Base-by-base conservation (phyloP, 2,888 invertebrate species). In the Eurytoma adleriae region DNA sequence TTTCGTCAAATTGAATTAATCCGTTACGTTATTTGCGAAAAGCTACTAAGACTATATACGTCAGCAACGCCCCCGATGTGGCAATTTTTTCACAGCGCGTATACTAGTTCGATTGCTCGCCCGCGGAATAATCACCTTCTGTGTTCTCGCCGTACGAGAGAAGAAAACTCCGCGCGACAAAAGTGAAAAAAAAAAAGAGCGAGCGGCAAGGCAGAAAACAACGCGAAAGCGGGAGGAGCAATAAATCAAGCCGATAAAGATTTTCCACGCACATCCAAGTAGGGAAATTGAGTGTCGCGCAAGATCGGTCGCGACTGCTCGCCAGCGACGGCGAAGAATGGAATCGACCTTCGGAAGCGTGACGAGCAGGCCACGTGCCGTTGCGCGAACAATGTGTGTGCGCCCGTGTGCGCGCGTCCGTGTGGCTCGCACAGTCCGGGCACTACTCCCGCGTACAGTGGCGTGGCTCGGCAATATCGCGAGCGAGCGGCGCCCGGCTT, bases 351-450 rank as follows among this genome's bases (percentile, higher is more conserved):
- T 82, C 77, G 71, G 27, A 70, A 82, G 73, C 80, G 77, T 80
- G 79, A 74, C 79, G 80, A 75, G 61, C 66, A 77, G 62, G 80
- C 83, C 83, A 83, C 83, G 82, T 83, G 82, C 77, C 80, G 64
- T 13, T 20, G 18, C n/a, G 20, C 71, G 56, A 71, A 75, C 57
- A 71, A 64, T 79, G 74, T 82, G 62, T 76, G 71, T 61, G 71
- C 69, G 30, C 54, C 5, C 18, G 10, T 16, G 14, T 13, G 2
- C 30, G 52, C 4, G 14, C 52, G 30, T 4, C 40, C 5, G 40
- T 40, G 40, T 40, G 40, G 40, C 10, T 7, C 40, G 40, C 40
- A 10, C 40, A 20, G 18, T 40, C 10, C 20, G 48, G 12, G 54
- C 13, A 7, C 27, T 2, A 13, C 52, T 16, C 61, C 68, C 13